A percentile compares a stretch with the other conserved stretches of the same genome.
Evolutionary conservation across 1,140 invertebrate genomes (phyloP).

Genomic region (Plectrocnemia conspersa): DNA sequence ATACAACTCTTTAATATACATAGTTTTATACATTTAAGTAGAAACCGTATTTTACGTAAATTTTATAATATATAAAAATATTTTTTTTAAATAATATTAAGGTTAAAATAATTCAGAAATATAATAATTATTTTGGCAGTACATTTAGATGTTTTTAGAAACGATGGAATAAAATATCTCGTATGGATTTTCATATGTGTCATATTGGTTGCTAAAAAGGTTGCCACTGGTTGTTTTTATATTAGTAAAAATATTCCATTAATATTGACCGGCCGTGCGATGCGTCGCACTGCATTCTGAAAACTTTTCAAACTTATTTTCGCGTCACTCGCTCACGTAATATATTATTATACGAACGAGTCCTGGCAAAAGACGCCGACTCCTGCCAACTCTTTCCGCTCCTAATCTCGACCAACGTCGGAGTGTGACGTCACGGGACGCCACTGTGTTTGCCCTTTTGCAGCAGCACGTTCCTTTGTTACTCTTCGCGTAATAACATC

Average conservation of each 20-base stretch:
- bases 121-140: too few relatives aligned
- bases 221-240: not conserved
- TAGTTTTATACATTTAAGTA: too few relatives aligned
- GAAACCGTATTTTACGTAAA: too few relatives aligned
- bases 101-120: too few relatives aligned
- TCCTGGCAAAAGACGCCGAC: too few relatives aligned
- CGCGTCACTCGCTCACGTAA: conserved; percentile 2
- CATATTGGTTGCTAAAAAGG: too few relatives aligned
- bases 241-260: not conserved
- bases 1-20: too few relatives aligned
- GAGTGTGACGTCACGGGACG: conserved; percentile 5
- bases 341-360: too few relatives aligned
- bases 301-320: conserved; percentile 1
- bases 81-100: too few relatives aligned
- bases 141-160: not conserved
- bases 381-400: not conserved
- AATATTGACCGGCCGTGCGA: not conserved
- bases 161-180: not conserved
- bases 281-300: not conserved
- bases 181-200: too few relatives aligned
- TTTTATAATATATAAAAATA: too few relatives aligned
- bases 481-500: conserved; percentile 12
- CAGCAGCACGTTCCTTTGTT: conserved; percentile 10
- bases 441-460: conserved; percentile 4
- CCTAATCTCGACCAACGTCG: not conserved